Percentiles rank a stretch among this genome's conserved stretches.
Conservation (phyloP, 2,888 invertebrate species). For the Eilema sororculum region DNA sequence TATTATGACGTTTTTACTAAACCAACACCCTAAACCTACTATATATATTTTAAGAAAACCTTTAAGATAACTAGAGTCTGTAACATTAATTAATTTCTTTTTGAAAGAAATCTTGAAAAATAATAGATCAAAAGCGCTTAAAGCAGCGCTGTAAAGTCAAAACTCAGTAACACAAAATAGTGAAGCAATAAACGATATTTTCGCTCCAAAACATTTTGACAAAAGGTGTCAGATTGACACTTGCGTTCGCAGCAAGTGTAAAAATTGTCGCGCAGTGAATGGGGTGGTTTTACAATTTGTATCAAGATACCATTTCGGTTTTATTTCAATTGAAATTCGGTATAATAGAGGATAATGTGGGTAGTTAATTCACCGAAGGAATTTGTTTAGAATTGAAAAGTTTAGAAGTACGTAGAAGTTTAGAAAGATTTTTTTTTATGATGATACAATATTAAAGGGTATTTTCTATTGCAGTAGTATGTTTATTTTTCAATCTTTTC, state of each 20-base stretch:
- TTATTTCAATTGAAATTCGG: conserved; percentile 32
- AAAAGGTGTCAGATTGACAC: conserved; percentile 77
- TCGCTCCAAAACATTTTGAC: conserved; percentile 74
- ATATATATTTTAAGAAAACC: too few species aligned
- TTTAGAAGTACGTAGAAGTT: background rate
- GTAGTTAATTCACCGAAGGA: conserved; percentile 8
- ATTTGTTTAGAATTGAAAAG: background rate
- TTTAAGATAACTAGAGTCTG: too few species aligned
- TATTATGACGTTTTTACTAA: too few species aligned
- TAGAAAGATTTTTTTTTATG: background rate
- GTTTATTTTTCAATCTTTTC: too few species aligned
- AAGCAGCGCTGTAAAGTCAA: conserved; percentile 39
- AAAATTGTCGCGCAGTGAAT: conserved; percentile 62
- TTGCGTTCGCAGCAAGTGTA: conserved; percentile 72
- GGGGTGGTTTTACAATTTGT: conserved; percentile 54
- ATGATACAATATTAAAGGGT: too few species aligned
- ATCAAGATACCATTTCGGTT: conserved; percentile 36
- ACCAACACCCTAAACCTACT: too few species aligned
- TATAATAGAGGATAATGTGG: conserved; percentile 15
- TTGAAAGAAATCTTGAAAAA: too few species aligned
- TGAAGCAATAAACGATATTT: conserved; percentile 71
- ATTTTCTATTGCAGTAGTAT: too few species aligned
- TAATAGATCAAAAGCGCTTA: conserved; percentile 57
- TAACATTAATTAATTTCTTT: too few species aligned
- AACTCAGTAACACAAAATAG: conserved; percentile 51